phyloP scores from a whole-genome alignment of 2,797 vertebrate species.

The Zenarchopterus dispar region DNA sequence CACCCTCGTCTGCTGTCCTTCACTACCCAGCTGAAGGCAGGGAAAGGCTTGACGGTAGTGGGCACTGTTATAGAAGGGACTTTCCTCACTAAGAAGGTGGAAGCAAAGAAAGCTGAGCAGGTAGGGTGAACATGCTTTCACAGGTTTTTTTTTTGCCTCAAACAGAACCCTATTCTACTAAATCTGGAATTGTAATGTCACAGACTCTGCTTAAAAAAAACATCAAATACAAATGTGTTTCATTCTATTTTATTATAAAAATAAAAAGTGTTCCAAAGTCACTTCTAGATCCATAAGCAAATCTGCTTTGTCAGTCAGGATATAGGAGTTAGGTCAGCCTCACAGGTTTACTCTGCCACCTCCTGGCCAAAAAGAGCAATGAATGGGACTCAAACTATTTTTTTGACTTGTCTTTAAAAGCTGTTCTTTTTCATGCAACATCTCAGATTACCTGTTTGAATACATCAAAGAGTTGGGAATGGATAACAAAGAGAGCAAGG shows the following conservation, averaged over 20 bases:
- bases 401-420: neutral
- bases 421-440: no score
- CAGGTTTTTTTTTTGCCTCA: no score
- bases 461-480: conserved; percentile 3
- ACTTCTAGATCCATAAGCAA: no score
- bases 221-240: no score
- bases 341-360: conserved; percentile 45
- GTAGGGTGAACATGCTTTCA: conserved; percentile 62
- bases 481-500: neutral
- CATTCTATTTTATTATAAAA: no score
- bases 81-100: conserved; percentile 88
- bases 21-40: conserved; percentile 93
- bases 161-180: no score
- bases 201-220: no score
- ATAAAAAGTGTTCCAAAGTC: no score
- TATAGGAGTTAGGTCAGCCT: neutral
- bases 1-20: conserved; percentile 92
- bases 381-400: neutral
- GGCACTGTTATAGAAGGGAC: conserved; percentile 91
- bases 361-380: conserved; percentile 46
- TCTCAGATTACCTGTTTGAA: conserved; percentile 3
- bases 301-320: no score
- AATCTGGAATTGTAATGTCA: no score
- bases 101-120: conserved; percentile 91
- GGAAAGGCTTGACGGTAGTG: conserved; percentile 95